Conservation (phyloP, 2,888 invertebrate species). For the Orthosia gothica region DNA sequence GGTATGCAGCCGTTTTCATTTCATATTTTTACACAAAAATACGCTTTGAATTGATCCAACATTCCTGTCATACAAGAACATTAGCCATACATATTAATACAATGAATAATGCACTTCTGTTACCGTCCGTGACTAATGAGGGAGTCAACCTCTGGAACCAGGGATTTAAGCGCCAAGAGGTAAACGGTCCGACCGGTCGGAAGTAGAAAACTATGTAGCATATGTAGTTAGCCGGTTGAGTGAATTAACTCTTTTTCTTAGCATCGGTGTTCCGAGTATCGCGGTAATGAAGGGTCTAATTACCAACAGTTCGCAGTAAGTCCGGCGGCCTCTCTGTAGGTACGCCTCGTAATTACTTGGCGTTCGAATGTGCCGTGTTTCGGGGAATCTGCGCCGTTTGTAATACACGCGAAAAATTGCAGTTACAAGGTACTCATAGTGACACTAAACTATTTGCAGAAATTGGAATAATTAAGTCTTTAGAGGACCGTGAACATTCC, state of each 20-base stretch:
- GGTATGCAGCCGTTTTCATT: constrained; percentile 11
- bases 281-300: constrained; percentile 81
- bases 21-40: constrained; percentile 16
- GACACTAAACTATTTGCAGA: constrained; percentile 65
- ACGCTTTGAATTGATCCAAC: constrained; percentile 32
- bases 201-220: constrained; percentile 57
- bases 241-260: constrained; percentile 63
- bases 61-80: constrained; percentile 29
- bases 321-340: constrained; percentile 75
- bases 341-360: constrained; percentile 75
- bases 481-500: constrained; percentile 42
- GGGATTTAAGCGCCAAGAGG: constrained; percentile 57
- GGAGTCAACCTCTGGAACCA: constrained; percentile 43
- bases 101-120: constrained; percentile 43
- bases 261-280: constrained; percentile 79
- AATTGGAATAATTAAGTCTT: constrained; percentile 61
- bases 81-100: constrained; percentile 25
- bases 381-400: constrained; percentile 72
- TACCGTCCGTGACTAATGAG: constrained; percentile 33
- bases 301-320: constrained; percentile 80
- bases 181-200: constrained; percentile 34
- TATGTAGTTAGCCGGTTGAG: constrained; percentile 59
- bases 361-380: constrained; percentile 76
- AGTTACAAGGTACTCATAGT: constrained; percentile 62
- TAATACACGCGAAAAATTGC: constrained; percentile 75